Percentiles rank a stretch among this genome's conserved stretches.
Conservation (phyloP, 2,888 invertebrate species). For the Molanna angustata region DNA sequence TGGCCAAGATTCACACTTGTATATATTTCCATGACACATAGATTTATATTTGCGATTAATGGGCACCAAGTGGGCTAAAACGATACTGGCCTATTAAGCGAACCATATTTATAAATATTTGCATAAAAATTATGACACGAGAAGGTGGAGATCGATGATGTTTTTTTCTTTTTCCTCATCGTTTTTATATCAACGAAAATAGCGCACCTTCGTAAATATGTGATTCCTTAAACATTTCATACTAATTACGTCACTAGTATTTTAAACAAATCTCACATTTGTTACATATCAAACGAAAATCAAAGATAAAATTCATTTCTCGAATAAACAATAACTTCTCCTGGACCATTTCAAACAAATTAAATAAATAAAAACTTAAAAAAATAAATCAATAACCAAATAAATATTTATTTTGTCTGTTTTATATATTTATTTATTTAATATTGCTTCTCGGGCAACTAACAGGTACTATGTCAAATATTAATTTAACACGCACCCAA, state of each 20-base stretch:
- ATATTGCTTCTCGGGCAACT: too few species aligned
- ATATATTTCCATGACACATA: slow-evolving; percentile 33
- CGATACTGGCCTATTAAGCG: slow-evolving; percentile 22
- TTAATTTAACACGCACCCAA: too few species aligned
- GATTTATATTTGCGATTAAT: slow-evolving; percentile 32
- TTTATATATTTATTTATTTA: too few species aligned
- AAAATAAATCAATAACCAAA: too few species aligned
- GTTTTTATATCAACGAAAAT: slow-evolving; percentile 13
- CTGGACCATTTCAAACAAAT: neutral
- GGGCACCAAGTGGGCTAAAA: slow-evolving; percentile 22
- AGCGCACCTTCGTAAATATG: slow-evolving; percentile 12
- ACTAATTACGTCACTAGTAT: slow-evolving; percentile 12
- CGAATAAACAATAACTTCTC: neutral
- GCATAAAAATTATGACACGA: slow-evolving; percentile 26
- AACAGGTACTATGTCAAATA: too few species aligned
- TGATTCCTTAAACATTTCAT: slow-evolving; percentile 12
- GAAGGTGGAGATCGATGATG: slow-evolving; percentile 26
- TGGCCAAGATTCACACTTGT: slow-evolving; percentile 30
- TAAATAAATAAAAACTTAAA: too few species aligned
- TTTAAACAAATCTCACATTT: slow-evolving; percentile 11
- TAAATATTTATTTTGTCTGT: too few species aligned
- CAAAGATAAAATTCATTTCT: neutral
- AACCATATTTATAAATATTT: slow-evolving; percentile 26
- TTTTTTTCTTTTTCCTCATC: neutral
- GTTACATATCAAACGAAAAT: slow-evolving; percentile 8